Conservation (phyloP, 2,888 invertebrate species). For the Melieria omissa region DNA sequence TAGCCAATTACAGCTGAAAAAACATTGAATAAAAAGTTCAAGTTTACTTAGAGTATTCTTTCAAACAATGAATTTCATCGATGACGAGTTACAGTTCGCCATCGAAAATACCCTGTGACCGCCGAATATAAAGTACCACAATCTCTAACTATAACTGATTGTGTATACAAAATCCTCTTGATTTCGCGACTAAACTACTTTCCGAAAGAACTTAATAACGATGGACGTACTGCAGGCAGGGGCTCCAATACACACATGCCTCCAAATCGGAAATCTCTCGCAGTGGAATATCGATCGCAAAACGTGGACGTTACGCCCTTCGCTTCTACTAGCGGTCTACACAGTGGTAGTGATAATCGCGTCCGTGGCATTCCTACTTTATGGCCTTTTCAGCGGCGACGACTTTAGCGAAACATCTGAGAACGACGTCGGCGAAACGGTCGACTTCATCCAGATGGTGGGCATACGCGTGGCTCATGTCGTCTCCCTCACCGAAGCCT, state of each 20-base stretch:
- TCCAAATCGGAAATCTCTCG: constrained; percentile 51
- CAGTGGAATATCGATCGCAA: constrained; percentile 48
- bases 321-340: constrained; percentile 52
- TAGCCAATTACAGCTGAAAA: too few species aligned
- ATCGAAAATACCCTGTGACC: too few species aligned
- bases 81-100: too few species aligned
- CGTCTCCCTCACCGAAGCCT: constrained; percentile 54
- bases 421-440: constrained; percentile 52
- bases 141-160: too few species aligned
- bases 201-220: neutral
- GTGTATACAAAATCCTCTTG: too few species aligned
- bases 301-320: constrained; percentile 43
- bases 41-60: too few species aligned
- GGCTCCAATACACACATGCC: constrained; percentile 45
- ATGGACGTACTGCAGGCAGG: constrained; percentile 56
- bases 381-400: constrained; percentile 47
- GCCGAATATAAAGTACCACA: too few species aligned
- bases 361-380: constrained; percentile 46
- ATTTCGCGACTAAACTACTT: too few species aligned
- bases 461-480: constrained; percentile 59
- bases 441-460: constrained; percentile 60
- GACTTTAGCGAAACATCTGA: constrained; percentile 30
- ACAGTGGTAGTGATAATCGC: constrained; percentile 42
- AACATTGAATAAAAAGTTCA: too few species aligned
- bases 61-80: too few species aligned